Conservation (phyloP, 2,113 vertebrate species). For the Himantopus leucocephalus region DNA sequence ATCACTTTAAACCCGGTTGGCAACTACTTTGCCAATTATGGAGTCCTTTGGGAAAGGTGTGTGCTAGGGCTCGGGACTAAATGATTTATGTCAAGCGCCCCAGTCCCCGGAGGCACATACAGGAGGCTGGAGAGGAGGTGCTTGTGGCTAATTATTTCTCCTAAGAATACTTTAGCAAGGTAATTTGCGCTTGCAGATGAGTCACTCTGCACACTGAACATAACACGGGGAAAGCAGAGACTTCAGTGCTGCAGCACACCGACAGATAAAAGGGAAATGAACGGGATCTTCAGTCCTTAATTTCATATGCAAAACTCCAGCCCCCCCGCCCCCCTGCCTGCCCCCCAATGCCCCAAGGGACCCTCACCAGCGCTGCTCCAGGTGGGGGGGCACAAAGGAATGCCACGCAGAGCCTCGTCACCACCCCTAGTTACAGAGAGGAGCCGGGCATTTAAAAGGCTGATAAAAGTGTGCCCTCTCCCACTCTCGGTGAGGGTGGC, state of each 20-base stretch:
- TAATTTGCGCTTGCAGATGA: constrained; percentile 83
- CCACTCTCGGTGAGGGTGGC: background rate
- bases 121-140: constrained; percentile 76
- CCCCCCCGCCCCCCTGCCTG: background rate
- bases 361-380: background rate
- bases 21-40: constrained; percentile 85
- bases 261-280: constrained; percentile 62
- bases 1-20: constrained; percentile 84
- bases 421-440: background rate
- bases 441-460: background rate
- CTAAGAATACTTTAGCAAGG: constrained; percentile 81
- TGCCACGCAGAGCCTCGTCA: background rate
- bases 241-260: constrained; percentile 42
- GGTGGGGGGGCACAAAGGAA: background rate
- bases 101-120: constrained; percentile 71
- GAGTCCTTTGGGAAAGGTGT: constrained; percentile 81
- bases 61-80: constrained; percentile 77
- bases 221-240: constrained; percentile 65
- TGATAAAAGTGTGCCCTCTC: background rate
- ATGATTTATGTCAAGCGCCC: constrained; percentile 83
- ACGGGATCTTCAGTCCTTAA: constrained; percentile 30
- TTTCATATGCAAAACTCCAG: constrained; percentile 53
- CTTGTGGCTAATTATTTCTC: constrained; percentile 82
- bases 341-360: background rate
- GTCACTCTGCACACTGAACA: constrained; percentile 63